phyloP scores from a whole-genome alignment of 2,888 invertebrate species.

The Leptodirus hochenwartii region DNA sequence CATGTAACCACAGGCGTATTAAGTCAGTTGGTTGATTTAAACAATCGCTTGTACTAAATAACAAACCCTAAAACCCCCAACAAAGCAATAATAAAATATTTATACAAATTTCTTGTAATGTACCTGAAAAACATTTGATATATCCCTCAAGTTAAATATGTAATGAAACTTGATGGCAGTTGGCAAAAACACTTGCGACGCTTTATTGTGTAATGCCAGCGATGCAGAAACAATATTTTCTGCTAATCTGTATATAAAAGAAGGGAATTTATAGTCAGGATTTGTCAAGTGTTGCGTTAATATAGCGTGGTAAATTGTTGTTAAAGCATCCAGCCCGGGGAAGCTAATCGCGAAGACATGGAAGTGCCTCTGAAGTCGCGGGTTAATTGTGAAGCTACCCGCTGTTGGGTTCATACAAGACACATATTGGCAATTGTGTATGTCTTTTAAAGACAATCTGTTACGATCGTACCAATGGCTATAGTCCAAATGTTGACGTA shows the following conservation, averaged over 20 bases:
- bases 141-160: conserved; percentile 85
- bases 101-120: conserved; percentile 4
- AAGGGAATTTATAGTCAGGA: conserved; percentile 61
- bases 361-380: conserved; percentile 79
- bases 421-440: conserved; percentile 92
- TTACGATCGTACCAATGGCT: conserved; percentile 90
- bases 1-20: conserved; percentile 84
- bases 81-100: conserved; percentile 3
- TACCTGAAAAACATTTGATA: conserved; percentile 82
- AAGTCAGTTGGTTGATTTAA: conserved; percentile 62
- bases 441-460: conserved; percentile 77
- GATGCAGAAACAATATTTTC: conserved; percentile 65
- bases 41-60: conserved; percentile 82
- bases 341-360: conserved; percentile 70
- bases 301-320: conserved; percentile 77
- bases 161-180: conserved; percentile 96
- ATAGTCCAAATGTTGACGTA: conserved; percentile 90
- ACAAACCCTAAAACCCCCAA: conserved; percentile 47
- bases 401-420: conserved; percentile 98
- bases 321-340: conserved; percentile 64
- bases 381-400: conserved; percentile 92
- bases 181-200: conserved; percentile 75
- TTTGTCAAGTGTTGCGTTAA: conserved; percentile 71
- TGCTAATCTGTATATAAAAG: conserved; percentile 46
- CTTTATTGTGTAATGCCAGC: conserved; percentile 70